Evolutionary conservation across 2,797 vertebrate species (phyloP).

Genomic region (Bovichtus variegatus): DNA sequence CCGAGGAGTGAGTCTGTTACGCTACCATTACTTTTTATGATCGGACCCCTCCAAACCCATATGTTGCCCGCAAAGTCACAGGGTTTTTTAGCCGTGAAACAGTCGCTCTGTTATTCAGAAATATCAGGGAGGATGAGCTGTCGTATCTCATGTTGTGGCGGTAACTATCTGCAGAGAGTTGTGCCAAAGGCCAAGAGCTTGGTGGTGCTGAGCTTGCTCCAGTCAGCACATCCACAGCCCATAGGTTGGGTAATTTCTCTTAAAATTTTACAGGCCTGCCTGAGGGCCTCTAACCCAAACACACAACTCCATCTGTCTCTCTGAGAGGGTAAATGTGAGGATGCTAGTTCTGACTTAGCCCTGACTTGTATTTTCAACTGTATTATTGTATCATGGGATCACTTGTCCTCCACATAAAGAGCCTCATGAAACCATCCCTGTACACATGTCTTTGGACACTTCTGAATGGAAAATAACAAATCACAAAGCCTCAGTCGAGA

Average conservation of each 20-base stretch:
- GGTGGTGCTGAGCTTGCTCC: constrained; percentile 66
- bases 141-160: constrained; percentile 27
- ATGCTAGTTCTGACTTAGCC: constrained; percentile 26
- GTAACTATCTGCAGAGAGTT: constrained; percentile 27
- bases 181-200: constrained; percentile 23
- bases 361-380: constrained; percentile 22
- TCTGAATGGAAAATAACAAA: constrained; percentile 3
- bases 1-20: constrained; percentile 15
- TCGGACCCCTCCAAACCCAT: neutral
- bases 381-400: constrained; percentile 3
- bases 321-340: constrained; percentile 23
- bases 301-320: constrained; percentile 21
- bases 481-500: constrained; percentile 13
- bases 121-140: neutral
- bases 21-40: neutral
- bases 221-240: constrained; percentile 69
- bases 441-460: constrained; percentile 3
- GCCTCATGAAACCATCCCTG: neutral
- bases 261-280: constrained; percentile 39
- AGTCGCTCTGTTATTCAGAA: neutral
- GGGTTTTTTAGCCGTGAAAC: constrained; percentile 1
- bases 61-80: neutral
- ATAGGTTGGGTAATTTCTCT: constrained; percentile 43
- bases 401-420: neutral
- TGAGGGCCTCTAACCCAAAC: constrained; percentile 27